Percentiles rank a stretch among this genome's conserved stretches.
Evolutionary conservation across 2,797 vertebrate genomes (phyloP).

Genomic region (Lepilemur ruficaudatus): DNA sequence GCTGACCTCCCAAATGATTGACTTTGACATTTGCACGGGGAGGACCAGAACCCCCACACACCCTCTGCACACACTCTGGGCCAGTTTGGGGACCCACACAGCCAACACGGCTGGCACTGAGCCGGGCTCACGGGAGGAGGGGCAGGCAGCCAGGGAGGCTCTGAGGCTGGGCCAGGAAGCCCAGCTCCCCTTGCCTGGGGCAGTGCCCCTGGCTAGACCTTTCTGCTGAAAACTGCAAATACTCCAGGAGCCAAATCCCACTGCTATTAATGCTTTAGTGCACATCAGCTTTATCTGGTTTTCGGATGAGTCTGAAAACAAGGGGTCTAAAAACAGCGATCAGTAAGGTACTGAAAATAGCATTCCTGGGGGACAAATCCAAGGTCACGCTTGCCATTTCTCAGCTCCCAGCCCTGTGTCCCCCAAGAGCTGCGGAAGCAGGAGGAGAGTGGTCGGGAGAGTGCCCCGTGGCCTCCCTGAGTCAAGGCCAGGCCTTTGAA

Average conservation of each 20-base stretch:
- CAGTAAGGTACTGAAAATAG: neutral
- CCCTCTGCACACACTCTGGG: neutral
- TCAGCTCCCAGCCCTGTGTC: neutral
- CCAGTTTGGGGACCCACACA: neutral
- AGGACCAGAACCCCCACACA: neutral
- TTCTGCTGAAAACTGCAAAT: neutral
- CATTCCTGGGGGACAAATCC: neutral
- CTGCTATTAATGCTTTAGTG: neutral
- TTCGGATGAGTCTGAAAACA: neutral
- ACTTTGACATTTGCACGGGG: neutral
- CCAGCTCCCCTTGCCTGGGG: neutral
- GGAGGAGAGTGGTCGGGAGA: neutral
- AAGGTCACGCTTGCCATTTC: neutral
- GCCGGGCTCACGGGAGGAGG: neutral
- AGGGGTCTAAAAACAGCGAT: neutral
- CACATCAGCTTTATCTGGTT: neutral
- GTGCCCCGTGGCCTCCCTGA: neutral
- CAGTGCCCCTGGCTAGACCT: neutral
- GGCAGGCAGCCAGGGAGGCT: neutral
- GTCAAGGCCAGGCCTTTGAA: neutral
- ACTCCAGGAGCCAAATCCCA: neutral
- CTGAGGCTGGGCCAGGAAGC: neutral
- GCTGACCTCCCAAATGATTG: neutral
- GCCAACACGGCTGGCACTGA: neutral
- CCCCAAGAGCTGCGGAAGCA: neutral